Evolutionary conservation across 2,797 vertebrate species (phyloP).

Genomic region (Cynopterus sphinx): DNA sequence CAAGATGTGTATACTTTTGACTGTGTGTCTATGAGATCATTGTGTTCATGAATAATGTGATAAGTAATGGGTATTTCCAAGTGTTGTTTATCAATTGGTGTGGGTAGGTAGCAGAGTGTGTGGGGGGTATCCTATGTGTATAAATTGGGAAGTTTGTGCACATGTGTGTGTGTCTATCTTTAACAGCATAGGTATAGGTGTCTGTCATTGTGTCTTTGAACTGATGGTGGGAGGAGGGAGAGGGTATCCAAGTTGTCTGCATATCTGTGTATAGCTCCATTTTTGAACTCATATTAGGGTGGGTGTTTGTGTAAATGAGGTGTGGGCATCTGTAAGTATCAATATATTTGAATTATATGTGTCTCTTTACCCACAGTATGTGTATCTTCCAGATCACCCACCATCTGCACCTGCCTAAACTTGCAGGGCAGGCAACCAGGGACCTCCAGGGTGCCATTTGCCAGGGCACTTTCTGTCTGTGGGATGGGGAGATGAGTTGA

Average conservation of each 20-base stretch:
- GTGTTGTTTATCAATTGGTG: neutral
- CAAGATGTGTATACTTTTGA: neutral
- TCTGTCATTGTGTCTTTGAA: neutral
- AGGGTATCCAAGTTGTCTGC: neutral
- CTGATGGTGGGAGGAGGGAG: neutral
- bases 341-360: neutral
- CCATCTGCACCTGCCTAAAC: neutral
- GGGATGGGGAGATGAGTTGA: slow-evolving; percentile 90
- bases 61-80: neutral
- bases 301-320: neutral
- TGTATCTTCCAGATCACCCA: neutral
- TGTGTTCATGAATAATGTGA: neutral
- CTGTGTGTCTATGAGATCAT: neutral
- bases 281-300: neutral
- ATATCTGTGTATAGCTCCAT: neutral
- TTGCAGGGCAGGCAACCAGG: neutral
- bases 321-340: neutral
- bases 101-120: neutral
- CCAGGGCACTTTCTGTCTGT: slow-evolving; percentile 87
- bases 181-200: neutral
- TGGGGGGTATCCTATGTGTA: neutral
- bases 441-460: slow-evolving; percentile 79
- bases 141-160: neutral
- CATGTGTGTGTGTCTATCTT: neutral
- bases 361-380: neutral